Evolutionary conservation across 1,140 invertebrate species (phyloP), one percentile per base, ranked within the genome.

Genomic region (Trichonephila inaurata): DNA sequence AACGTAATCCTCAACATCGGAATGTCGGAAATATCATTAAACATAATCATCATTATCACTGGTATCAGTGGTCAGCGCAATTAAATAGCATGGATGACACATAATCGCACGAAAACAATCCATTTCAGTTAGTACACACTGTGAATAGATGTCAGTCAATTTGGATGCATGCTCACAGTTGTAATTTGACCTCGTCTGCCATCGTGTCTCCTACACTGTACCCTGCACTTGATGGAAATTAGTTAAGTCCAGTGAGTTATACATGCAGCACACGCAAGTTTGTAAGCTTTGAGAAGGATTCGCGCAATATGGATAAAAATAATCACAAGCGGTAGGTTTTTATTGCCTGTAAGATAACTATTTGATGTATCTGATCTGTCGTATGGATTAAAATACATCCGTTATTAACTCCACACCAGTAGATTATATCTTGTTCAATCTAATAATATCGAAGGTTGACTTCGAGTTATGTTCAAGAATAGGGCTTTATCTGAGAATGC

Each of bases 21-120:
- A 77, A 77, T 77, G 72, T 33, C 18, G 88, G 44, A 77, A 24
- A 90, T 60, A 58, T 90, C 69, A 77, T 77, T 24, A 24, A 24
- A 58, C 44, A 58, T 66, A 90, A 90, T 81, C 62, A 90, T 61
- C 62, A 61, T 69, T 44, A 69, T 90, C 77, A 66, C 24, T 90
- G 88, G 69, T 69, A 90, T 44, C 21, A 90, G 44, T 40, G 33
- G 69, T 90, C 66, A 77, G 18, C 19, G 51, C 88, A 90, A 90
- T 90, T 90, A 90, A 58, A 77, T 40, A 58, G 44, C 66, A 81
- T 69, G 12, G 44, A 44, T 60, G 88, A 24, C 87, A 40, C 18
- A 33, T 44, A 40, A 40, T 62, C 61, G 28, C 72, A 40, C 72
- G 0, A 19, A 14, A 14, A 18, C 87, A 51, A 89, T 89, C 62